Base-by-base conservation (phyloP, 92 coral and sea anemone species). In the Virgularia gustaviana region DNA sequence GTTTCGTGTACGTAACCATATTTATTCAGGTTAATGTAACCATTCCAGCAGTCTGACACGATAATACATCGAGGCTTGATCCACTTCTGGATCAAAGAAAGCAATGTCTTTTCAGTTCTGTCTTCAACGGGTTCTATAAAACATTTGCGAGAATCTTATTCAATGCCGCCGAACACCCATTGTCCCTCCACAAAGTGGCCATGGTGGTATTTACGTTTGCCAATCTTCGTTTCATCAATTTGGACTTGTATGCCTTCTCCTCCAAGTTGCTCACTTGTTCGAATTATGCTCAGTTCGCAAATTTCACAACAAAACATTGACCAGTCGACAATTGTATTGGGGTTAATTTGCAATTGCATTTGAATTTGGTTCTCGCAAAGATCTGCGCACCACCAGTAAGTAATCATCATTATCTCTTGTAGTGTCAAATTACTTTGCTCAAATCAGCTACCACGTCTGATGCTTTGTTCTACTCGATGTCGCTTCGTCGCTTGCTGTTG, bases 171-270 rank as follows among this genome's bases (percentile, higher is more conserved):
- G 57, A 65, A 19, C 16, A 65, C 72, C 72, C 55, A 65, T 9
- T 37, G 72, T 13, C 72, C 72, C 27, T 65, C 57, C 13, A 65
- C 57, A 12, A 32, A 65, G 55, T 36, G 51, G 30, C 29, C 54
- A n/a, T 23, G 71, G 37, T 63, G 71, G 45, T 63, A 63, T 9
- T 63, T 63, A 36, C 51, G 71, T 63, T 65, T 65, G 15, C 57
- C 72, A 8, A 65, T 39, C 25, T 39, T 37, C 30, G 72, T 37
- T 36, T 24, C 68, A 30, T 61, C 68, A n/a, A 61, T 61, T 61
- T 61, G 65, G 19, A 58, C 65, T 58, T 36, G 2, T 33, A 9
- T 63, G 3, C 44, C 71, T 31, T 31, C n/a, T 31, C 57, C 72
- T 7, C 72, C 72, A 0, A 37, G n/a, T 65, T 65, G n/a, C 31